Percentiles rank a stretch among this genome's conserved stretches.
These are phyloP conservation scores for Homarus americanus DNA, from an alignment of 1,140 invertebrate species.

Conservation along the genomic window DNA sequence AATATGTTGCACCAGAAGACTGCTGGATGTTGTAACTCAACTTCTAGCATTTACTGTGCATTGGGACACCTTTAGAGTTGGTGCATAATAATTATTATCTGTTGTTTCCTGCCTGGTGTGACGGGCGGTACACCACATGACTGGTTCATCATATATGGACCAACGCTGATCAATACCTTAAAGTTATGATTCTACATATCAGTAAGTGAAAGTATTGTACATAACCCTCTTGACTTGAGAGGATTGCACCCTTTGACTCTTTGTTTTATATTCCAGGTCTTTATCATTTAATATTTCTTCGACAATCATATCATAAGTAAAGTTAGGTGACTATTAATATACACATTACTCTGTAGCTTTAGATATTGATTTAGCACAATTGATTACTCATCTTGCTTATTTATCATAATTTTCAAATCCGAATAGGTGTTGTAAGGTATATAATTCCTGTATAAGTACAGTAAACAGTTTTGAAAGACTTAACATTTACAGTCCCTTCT, in stretches of 20 bases:
- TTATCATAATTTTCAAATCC: not conserved
- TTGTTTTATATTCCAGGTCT: constrained; percentile 7
- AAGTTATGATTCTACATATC: constrained; percentile 1
- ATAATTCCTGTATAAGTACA: not conserved
- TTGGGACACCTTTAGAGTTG: too few relatives aligned
- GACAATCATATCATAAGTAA: constrained; percentile 38
- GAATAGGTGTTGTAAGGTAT: not conserved
- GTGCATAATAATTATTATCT: too few relatives aligned
- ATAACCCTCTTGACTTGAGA: not conserved
- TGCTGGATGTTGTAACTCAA: too few relatives aligned
- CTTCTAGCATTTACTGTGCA: too few relatives aligned
- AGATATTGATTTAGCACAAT: not conserved
- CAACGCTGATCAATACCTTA: not conserved
- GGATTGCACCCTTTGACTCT: constrained; percentile 1
- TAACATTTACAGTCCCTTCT: not conserved
- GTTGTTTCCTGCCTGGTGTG: too few relatives aligned
- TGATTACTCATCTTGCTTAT: not conserved
- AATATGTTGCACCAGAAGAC: not conserved
- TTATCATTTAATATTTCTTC: constrained; percentile 37
- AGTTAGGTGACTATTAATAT: not conserved
- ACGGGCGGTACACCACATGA: too few relatives aligned
- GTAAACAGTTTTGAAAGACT: not conserved
- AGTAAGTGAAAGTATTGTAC: not conserved
- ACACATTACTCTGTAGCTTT: not conserved
- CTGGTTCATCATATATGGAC: not conserved